A percentile compares a stretch with the other conserved stretches of the same genome.
Conservation (phyloP, 2,888 invertebrate genomes). For the Ochropleura leucogaster region DNA sequence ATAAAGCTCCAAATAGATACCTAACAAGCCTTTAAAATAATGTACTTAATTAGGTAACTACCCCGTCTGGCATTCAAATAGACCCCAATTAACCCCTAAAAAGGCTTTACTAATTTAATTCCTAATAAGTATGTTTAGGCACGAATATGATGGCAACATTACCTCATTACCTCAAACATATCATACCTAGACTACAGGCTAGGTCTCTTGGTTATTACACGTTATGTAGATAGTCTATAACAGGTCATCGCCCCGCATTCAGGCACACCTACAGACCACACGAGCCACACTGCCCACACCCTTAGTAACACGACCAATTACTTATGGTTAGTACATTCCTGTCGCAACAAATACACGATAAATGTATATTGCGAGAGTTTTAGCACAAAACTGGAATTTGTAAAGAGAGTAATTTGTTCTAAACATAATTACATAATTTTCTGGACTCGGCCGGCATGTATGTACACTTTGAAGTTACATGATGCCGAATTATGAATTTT, state of each 20-base stretch:
- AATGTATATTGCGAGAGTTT: neutral
- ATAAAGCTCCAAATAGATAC: neutral
- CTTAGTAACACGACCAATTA: conserved; percentile 54
- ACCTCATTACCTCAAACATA: conserved; percentile 22
- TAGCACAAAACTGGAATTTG: neutral
- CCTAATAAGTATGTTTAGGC: conserved; percentile 23
- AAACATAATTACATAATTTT: neutral
- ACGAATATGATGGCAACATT: conserved; percentile 30
- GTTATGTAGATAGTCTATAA: conserved; percentile 21
- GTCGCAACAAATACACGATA: conserved; percentile 29
- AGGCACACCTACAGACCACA: conserved; percentile 52
- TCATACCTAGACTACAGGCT: conserved; percentile 9
- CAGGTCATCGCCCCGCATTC: conserved; percentile 42
- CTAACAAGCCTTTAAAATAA: neutral
- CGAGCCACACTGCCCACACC: conserved; percentile 38
- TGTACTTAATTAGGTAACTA: neutral
- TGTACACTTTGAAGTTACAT: neutral
- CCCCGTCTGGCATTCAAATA: neutral
- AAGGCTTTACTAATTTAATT: neutral
- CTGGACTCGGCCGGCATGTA: neutral
- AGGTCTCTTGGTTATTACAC: conserved; percentile 35
- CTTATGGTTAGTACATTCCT: conserved; percentile 49
- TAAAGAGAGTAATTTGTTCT: neutral
- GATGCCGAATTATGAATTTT: neutral
- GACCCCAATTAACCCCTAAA: neutral